phyloP scores from a whole-genome alignment of 2,113 vertebrate species.

The Paramisgurnus dabryanus region DNA sequence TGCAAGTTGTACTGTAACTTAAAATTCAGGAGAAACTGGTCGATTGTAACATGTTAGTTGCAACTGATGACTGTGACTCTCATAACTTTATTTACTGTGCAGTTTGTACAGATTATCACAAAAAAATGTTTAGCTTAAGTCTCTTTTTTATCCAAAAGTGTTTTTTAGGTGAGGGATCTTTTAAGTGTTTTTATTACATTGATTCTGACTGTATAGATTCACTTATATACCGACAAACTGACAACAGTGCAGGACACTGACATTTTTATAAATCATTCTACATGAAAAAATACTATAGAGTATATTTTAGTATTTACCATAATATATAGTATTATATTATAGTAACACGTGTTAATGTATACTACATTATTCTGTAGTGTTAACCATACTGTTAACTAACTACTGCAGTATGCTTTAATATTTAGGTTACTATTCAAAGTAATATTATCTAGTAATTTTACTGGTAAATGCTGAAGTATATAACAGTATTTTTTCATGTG shows the following conservation, averaged over 20 bases:
- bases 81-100: background rate
- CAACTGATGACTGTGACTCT: background rate
- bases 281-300: too few relatives aligned
- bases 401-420: too few relatives aligned
- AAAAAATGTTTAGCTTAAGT: background rate
- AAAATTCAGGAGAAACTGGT: background rate
- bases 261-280: slow-evolving; percentile 1
- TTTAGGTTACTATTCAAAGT: background rate
- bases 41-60: background rate
- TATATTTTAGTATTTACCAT: too few relatives aligned
- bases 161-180: background rate
- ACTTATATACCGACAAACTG: background rate
- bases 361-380: too few relatives aligned
- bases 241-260: slow-evolving; percentile 73
- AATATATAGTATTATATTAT: too few relatives aligned
- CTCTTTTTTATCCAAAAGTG: background rate
- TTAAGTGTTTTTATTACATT: slow-evolving; percentile 39
- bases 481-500: too few relatives aligned
- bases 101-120: background rate
- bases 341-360: too few relatives aligned
- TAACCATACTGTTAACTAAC: too few relatives aligned
- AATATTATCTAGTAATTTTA: too few relatives aligned
- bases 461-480: too few relatives aligned
- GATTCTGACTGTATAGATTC: slow-evolving; percentile 23
- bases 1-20: slow-evolving; percentile 27